Percentiles rank a stretch among this genome's conserved stretches.
These are phyloP conservation scores for Pseudopleuronectes americanus DNA, from an alignment of 2,797 vertebrate species.

Conservation along the genomic window DNA sequence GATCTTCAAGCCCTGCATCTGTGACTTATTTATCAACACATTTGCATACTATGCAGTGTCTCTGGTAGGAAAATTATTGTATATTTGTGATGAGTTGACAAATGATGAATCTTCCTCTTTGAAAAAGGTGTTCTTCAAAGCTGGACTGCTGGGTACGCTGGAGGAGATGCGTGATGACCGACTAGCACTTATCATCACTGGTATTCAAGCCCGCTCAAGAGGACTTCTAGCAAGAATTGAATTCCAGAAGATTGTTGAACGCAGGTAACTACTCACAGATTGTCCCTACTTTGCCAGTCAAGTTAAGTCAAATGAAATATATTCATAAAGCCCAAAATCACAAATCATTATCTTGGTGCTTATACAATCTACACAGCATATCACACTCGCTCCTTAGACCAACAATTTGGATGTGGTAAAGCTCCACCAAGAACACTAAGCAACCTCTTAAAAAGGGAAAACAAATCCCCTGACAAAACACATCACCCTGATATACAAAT, in stretches of 20 bases:
- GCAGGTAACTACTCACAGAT: conserved; percentile 75
- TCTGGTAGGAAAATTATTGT: no score
- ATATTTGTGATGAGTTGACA: no score
- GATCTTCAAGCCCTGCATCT: no score
- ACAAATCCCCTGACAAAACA: background rate
- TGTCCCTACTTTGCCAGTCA: background rate
- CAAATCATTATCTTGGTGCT: no score
- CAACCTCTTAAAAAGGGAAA: background rate
- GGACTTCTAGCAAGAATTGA: conserved; percentile 87
- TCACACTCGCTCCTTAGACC: no score
- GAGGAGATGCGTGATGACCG: conserved; percentile 93
- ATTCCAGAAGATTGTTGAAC: conserved; percentile 88
- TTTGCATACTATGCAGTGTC: no score
- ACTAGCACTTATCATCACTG: conserved; percentile 88
- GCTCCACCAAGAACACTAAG: background rate
- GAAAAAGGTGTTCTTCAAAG: conserved; percentile 90
- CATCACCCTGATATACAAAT: no score
- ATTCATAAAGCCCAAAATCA: no score
- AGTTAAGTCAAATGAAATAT: no score
- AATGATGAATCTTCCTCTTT: background rate
- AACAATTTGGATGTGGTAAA: background rate
- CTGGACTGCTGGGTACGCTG: conserved; percentile 88
- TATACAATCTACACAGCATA: no score
- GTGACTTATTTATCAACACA: no score
- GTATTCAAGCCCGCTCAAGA: conserved; percentile 87